A percentile compares a stretch with the other conserved stretches of the same genome.
Evolutionary conservation across 2,113 vertebrate species (phyloP).

Genomic region (Bubo bubo): DNA sequence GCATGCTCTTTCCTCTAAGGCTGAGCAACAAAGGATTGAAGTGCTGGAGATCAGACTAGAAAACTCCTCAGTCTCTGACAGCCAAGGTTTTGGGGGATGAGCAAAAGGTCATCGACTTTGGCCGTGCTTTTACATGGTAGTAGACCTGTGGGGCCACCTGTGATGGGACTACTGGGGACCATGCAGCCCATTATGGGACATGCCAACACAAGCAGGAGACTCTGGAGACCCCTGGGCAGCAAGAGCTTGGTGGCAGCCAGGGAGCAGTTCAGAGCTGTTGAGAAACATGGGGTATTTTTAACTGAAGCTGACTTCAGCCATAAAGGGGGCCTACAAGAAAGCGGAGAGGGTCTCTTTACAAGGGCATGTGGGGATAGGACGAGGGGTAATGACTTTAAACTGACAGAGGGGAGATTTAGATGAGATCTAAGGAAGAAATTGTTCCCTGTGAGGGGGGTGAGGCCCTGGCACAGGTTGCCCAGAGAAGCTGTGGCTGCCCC

Average conservation of each 20-base stretch:
- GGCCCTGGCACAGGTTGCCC: too few species aligned
- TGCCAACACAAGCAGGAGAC: background rate
- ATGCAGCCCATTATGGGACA: background rate
- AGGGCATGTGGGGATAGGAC: too few species aligned
- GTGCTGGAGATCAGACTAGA: background rate
- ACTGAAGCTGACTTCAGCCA: background rate
- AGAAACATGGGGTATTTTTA: background rate
- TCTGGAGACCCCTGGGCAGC: background rate
- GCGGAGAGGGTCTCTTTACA: too few species aligned
- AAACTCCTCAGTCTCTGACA: background rate
- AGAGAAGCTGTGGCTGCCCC: too few species aligned
- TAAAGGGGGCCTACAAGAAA: too few species aligned
- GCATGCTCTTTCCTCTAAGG: background rate
- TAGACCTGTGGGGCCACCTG: too few species aligned
- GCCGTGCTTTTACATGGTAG: background rate
- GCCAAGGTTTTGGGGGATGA: background rate
- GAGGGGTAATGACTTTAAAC: too few species aligned
- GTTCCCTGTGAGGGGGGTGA: too few species aligned
- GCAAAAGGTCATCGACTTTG: background rate
- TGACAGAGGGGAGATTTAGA: too few species aligned
- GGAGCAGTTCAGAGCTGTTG: background rate
- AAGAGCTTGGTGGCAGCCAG: background rate
- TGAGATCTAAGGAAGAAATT: too few species aligned
- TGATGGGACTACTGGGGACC: background rate
- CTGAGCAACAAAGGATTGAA: background rate